Percentiles rank a stretch among this genome's conserved stretches.
phyloP scores from a whole-genome alignment of 2,113 vertebrate genomes.

The Oreotragus oreotragus region DNA sequence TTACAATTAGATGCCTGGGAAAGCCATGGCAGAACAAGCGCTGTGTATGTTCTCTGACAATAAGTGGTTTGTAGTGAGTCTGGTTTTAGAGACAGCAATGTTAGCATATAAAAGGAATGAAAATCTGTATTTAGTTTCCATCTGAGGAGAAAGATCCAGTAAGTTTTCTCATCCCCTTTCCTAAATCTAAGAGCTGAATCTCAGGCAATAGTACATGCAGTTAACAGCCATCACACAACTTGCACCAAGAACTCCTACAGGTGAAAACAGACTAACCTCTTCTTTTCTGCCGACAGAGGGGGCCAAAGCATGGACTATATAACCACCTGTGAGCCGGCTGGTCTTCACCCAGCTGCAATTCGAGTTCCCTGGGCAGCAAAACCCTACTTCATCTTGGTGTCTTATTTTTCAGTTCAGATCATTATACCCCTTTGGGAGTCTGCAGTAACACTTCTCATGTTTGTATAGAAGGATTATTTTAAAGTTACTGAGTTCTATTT shows the following conservation, averaged over 20 bases:
- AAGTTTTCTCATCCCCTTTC: not conserved
- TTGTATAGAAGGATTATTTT: conserved; percentile 1
- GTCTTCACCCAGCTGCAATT: not conserved
- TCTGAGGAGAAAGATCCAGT: not conserved
- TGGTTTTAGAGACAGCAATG: not conserved
- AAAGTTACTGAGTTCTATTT: not conserved
- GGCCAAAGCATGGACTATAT: not conserved
- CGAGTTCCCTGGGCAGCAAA: not conserved
- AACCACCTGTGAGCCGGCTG: fast-evolving
- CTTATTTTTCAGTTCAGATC: conserved; percentile 1
- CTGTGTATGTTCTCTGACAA: not conserved
- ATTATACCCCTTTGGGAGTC: not conserved
- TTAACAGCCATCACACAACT: not conserved
- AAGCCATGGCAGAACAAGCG: not conserved
- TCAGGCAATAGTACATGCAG: not conserved
- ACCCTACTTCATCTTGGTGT: not conserved
- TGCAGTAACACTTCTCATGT: not conserved
- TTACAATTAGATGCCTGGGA: not conserved
- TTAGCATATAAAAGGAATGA: not conserved
- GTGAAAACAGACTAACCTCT: not conserved
- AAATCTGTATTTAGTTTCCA: not conserved
- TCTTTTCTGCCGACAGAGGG: conserved; percentile 42
- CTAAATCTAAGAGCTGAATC: not conserved
- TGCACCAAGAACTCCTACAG: not conserved
- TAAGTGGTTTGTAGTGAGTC: not conserved